Evolutionary conservation across 30 jellyfish, hydroid and myxozoan genomes (phyloP), one percentile per base, ranked within the genome.

Genomic region (Cassiopea andromeda): DNA sequence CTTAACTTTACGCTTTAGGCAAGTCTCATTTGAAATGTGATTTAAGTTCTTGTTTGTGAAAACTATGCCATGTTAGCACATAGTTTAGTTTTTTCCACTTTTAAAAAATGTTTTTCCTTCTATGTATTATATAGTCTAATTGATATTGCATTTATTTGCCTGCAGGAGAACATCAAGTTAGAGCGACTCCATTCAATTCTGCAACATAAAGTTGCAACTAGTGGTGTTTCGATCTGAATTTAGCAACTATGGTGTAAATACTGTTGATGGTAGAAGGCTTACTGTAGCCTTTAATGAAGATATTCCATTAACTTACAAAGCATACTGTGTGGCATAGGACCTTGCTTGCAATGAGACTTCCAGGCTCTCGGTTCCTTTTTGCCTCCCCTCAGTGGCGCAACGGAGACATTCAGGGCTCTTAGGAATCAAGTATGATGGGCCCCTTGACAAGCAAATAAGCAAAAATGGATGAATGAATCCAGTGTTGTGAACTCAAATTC

Each of bases 121-220:
- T 54, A 54, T 54, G 64, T 27, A 27, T 27, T 27, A 27, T 27
- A 27, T 27, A 54, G 12, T 54, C 10, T 54, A 54, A 54, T 54
- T 10, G 64, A 54, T 54, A 10, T 10, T 54, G 64, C 12, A 2
- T 77, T 16, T 46, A 45, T 13, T 45, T 18, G 46, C 18, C 73
- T 44, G 7, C 73, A 87, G 94, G 94, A 87, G 66, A 87, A 87
- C 60, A 87, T 87, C 71, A 87, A 87, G 50, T 60, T 87, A 47
- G 94, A 87, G 75, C 94, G 94, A 1, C 94, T 77, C n/a, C 94
- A 87, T 57, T 69, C 94, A 47, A 81, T 87, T 19, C 70, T 87
- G 74, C 94, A 87, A 67, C 94, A 87, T 70, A 87, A 78, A 78
- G 75, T 87, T 60, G 94, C 94, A 2, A 77, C 88, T 1, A 73